Conservation (phyloP, 2,797 vertebrate genomes). For the Sylvilagus floridanus region DNA sequence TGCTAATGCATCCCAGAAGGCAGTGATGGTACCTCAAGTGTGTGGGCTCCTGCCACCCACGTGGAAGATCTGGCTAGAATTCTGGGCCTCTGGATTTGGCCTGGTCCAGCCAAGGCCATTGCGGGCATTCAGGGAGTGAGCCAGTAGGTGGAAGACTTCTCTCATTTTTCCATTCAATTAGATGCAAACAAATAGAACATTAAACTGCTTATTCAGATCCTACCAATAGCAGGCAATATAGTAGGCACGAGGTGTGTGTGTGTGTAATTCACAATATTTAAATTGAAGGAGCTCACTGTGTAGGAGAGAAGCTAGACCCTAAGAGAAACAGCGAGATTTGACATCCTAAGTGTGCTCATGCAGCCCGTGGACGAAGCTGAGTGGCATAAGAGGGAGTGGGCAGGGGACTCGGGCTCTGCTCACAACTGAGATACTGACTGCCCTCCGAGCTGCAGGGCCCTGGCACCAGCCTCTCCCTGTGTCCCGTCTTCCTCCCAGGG, state of each 20-base stretch:
- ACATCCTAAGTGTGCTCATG: not conserved
- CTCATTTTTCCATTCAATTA: too few species aligned
- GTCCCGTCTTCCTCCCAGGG: not conserved
- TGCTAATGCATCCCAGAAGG: too few species aligned
- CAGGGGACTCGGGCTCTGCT: too few species aligned
- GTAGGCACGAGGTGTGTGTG: not conserved
- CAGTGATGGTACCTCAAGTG: too few species aligned
- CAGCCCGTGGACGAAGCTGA: fast-evolving
- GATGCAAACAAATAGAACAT: too few species aligned
- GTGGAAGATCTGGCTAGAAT: too few species aligned
- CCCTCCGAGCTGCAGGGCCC: too few species aligned
- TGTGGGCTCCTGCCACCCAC: too few species aligned
- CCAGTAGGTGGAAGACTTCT: too few species aligned
- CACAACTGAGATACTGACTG: not conserved
- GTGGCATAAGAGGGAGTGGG: fast-evolving
- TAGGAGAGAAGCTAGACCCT: not conserved
- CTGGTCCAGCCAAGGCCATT: too few species aligned
- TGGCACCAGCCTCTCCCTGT: fast-evolving
- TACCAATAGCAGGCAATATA: not conserved
- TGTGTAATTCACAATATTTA: not conserved
- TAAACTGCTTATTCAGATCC: not conserved
- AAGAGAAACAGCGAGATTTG: fast-evolving
- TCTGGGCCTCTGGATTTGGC: too few species aligned
- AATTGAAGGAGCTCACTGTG: not conserved
- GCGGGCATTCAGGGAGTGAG: too few species aligned